Evolutionary conservation across 2,113 vertebrate genomes (phyloP).

Genomic region (Apodemus speciosus): DNA sequence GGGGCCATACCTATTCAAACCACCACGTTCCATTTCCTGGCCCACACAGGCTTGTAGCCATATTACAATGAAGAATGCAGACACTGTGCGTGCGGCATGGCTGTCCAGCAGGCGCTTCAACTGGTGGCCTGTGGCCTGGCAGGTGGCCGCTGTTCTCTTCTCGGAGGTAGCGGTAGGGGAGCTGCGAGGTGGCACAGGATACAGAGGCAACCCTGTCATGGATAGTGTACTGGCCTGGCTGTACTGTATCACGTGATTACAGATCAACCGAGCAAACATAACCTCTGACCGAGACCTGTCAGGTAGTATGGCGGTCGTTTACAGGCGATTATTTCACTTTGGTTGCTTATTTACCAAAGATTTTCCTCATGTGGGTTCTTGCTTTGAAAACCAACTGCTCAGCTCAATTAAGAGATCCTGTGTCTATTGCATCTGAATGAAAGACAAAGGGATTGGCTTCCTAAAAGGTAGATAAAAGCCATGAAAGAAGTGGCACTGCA

Average conservation of each 20-base stretch:
- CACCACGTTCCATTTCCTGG: background rate
- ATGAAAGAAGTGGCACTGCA: background rate
- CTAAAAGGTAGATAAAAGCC: background rate
- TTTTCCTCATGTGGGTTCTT: background rate
- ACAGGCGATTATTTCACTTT: background rate
- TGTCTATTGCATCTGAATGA: background rate
- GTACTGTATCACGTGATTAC: fast-evolving
- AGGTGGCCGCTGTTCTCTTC: no score
- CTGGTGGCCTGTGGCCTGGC: no score
- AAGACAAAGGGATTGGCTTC: background rate
- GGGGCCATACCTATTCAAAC: background rate
- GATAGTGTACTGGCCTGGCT: no score
- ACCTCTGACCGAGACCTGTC: background rate
- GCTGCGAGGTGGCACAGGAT: no score
- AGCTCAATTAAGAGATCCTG: background rate
- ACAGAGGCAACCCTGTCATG: background rate
- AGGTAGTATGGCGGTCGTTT: background rate
- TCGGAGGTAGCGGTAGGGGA: no score
- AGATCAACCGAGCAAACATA: background rate
- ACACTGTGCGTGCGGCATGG: no score
- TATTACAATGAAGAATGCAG: no score
- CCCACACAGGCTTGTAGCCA: no score
- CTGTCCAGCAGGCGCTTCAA: no score
- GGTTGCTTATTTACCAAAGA: constrained; percentile 12
- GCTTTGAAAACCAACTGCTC: constrained; percentile 11